Conservation (phyloP, 1,140 invertebrate species). For the Anastatus disparis region DNA sequence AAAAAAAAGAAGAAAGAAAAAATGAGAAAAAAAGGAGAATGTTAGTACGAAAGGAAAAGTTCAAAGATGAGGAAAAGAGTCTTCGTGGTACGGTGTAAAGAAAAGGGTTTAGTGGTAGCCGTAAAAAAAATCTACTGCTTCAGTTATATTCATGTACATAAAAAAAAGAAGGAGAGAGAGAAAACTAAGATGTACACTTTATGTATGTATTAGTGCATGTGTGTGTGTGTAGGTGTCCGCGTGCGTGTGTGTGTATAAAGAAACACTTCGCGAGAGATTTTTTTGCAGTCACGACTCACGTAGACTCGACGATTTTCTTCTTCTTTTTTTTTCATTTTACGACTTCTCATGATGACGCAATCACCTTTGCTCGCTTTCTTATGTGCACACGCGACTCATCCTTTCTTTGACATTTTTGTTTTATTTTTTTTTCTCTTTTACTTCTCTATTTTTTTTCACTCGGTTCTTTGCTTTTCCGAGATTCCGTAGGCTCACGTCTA, state of each 20-base stretch:
- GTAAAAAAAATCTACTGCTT: slow-evolving; percentile 26
- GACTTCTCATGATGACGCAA: slow-evolving; percentile 34
- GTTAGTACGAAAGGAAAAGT: too few relatives aligned
- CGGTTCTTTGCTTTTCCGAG: not conserved
- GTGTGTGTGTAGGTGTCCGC: not conserved
- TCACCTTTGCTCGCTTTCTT: slow-evolving; percentile 16
- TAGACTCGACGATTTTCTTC: slow-evolving; percentile 18
- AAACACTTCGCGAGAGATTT: slow-evolving; percentile 25
- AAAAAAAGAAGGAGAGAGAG: too few relatives aligned
- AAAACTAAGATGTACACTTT: too few relatives aligned
- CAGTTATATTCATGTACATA: not conserved
- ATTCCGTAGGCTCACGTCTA: too few relatives aligned
- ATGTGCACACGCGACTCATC: not conserved
- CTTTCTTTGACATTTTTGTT: slow-evolving; percentile 21
- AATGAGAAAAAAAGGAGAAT: too few relatives aligned
- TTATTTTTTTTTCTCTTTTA: not conserved
- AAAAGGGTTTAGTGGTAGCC: slow-evolving; percentile 32
- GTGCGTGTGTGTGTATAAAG: not conserved
- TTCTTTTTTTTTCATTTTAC: not conserved
- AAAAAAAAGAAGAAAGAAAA: slow-evolving; percentile 24
- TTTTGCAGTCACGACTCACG: slow-evolving; percentile 16
- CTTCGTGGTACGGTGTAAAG: slow-evolving; percentile 4
- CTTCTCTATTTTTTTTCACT: not conserved
- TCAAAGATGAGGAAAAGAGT: too few relatives aligned
- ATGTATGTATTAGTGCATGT: not conserved